Percentiles rank a stretch among this genome's conserved stretches.
These are phyloP conservation scores for Manis javanica DNA, from an alignment of 2,797 vertebrate genomes.

Conservation along the genomic window DNA sequence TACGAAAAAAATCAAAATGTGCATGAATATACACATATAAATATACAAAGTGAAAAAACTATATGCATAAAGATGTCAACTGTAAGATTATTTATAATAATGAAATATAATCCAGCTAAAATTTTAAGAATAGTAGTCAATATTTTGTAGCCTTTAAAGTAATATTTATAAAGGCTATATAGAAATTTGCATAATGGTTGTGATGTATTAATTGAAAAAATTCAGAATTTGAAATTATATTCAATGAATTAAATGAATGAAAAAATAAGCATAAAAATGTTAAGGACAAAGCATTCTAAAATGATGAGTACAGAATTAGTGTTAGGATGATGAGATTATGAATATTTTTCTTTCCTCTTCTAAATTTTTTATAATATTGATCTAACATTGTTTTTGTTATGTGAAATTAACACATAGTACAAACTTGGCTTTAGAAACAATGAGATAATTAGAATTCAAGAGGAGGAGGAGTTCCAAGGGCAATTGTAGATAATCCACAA, in stretches of 20 bases:
- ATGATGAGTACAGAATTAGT: neutral
- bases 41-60: neutral
- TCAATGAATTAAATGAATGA: conserved; percentile 13
- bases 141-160: neutral
- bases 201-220: conserved; percentile 4
- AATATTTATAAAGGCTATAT: neutral
- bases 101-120: neutral
- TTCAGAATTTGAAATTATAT: neutral
- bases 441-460: conserved; percentile 27
- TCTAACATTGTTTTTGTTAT: neutral
- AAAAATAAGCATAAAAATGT: neutral
- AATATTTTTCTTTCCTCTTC: neutral
- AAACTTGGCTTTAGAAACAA: conserved; percentile 17
- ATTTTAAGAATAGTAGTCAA: neutral
- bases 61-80: neutral
- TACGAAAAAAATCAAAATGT: conserved; percentile 13
- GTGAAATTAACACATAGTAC: neutral
- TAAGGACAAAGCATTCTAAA: neutral
- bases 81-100: neutral
- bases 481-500: neutral
- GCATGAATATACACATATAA: neutral
- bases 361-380: neutral
- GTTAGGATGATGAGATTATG: neutral
- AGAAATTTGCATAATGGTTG: neutral
- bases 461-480: neutral